Conservation (phyloP, 2,113 vertebrate genomes). For the Monarcha castaneiventris region DNA sequence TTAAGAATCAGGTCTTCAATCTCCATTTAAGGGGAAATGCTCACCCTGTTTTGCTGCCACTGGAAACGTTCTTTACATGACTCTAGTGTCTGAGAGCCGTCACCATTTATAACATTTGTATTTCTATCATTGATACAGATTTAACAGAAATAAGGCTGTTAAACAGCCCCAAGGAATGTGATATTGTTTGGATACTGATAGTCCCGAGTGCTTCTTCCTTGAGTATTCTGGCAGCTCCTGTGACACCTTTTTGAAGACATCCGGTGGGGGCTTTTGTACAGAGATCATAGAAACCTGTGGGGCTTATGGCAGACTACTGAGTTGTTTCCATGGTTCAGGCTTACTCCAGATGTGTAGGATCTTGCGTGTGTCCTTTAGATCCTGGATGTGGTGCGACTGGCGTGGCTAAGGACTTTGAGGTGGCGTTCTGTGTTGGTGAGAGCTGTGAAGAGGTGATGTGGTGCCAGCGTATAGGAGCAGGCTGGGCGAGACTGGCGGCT, state of each 20-base stretch:
- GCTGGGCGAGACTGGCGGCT: fast-evolving
- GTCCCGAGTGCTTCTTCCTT: neutral
- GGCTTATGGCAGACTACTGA: neutral
- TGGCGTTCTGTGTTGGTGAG: neutral
- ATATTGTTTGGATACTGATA: neutral
- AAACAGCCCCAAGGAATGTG: neutral
- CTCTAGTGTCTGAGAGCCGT: neutral
- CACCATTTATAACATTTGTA: neutral
- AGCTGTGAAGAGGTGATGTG: neutral
- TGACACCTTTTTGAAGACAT: conserved; percentile 5
- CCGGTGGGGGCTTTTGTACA: neutral
- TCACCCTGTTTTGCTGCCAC: conserved; percentile 10
- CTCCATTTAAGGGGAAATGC: conserved; percentile 49
- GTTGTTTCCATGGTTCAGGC: neutral
- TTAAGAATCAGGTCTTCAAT: conserved; percentile 11
- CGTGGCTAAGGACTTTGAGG: neutral
- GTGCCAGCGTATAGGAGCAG: neutral
- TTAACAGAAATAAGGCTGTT: neutral
- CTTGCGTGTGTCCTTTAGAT: neutral
- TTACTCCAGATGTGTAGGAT: neutral
- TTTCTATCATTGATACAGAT: conserved; percentile 3
- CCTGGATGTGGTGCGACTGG: neutral
- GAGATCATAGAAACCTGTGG: neutral
- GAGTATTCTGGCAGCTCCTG: neutral
- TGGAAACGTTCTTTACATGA: neutral